Evolutionary conservation across 2,888 invertebrate species (phyloP).

Genomic region (Masnerella sp.): DNA sequence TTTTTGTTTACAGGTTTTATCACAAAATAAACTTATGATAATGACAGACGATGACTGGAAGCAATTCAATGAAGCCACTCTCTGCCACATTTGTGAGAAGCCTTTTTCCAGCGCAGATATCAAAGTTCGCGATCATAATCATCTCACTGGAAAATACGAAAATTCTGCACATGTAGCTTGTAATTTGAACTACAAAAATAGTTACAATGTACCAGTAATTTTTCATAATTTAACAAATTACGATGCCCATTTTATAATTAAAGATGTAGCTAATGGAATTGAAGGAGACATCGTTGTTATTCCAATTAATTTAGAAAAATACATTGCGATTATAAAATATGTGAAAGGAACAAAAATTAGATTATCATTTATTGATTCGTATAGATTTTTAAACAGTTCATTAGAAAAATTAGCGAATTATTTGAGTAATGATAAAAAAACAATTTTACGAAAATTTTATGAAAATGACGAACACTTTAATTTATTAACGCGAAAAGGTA

Average conservation of each 20-base stretch:
- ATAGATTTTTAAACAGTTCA: constrained; percentile 2
- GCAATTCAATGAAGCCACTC: neutral
- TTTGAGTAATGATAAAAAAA: constrained; percentile 10
- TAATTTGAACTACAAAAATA: neutral
- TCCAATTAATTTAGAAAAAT: constrained; percentile 5
- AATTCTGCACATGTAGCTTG: neutral
- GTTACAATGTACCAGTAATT: neutral
- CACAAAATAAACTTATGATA: neutral
- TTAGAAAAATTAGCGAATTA: neutral
- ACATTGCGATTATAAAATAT: constrained; percentile 7
- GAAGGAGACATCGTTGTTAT: neutral
- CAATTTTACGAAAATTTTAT: neutral
- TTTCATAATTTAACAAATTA: constrained; percentile 9
- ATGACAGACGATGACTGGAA: neutral
- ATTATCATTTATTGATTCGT: constrained; percentile 8
- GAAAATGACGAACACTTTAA: neutral
- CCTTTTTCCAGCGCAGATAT: neutral
- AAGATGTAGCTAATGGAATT: neutral
- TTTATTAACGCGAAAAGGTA: constrained; percentile 1
- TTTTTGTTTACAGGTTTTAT: no score
- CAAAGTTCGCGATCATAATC: neutral
- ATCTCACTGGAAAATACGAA: neutral
- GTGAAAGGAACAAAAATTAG: neutral
- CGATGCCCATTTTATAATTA: constrained; percentile 8
- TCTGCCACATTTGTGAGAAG: neutral